Conservation (phyloP, 2,888 invertebrate species). For the Macrosiphum euphorbiae region DNA sequence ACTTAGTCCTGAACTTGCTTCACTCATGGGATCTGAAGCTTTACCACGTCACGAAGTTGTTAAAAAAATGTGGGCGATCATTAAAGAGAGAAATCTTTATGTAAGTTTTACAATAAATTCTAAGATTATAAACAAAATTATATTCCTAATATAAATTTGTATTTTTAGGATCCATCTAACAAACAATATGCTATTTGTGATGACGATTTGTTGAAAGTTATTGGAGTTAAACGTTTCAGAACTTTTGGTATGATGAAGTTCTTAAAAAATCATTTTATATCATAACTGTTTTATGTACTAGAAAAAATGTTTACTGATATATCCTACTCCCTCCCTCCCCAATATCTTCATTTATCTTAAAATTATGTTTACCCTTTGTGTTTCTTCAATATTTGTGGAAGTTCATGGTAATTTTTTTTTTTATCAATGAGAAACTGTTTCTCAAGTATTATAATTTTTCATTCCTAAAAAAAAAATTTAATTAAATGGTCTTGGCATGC, state of each 20-base stretch:
- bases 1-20: slow-evolving; percentile 86
- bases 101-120: slow-evolving; percentile 70
- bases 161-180: slow-evolving; percentile 86
- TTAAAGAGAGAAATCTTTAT: slow-evolving; percentile 88
- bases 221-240: slow-evolving; percentile 90
- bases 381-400: slow-evolving; percentile 56
- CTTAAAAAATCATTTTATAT: slow-evolving; percentile 86
- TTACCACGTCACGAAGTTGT: slow-evolving; percentile 93
- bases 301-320: slow-evolving; percentile 25
- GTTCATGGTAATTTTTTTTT: slow-evolving; percentile 50
- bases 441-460: slow-evolving; percentile 63
- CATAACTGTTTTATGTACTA: slow-evolving; percentile 43
- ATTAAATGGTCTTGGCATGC: slow-evolving; percentile 51
- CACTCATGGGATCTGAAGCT: slow-evolving; percentile 84
- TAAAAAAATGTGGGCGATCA: slow-evolving; percentile 90
- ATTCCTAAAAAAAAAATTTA: slow-evolving; percentile 51
- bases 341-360: slow-evolving; percentile 34
- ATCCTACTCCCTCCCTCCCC: slow-evolving; percentile 5
- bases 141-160: slow-evolving; percentile 53
- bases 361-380: slow-evolving; percentile 24
- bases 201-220: slow-evolving; percentile 87
- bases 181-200: slow-evolving; percentile 96
- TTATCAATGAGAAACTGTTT: slow-evolving; percentile 36
- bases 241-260: slow-evolving; percentile 98
- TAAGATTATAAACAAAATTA: neutral